These are phyloP conservation scores for Mamestra configurata DNA, from an alignment of 1,140 invertebrate genomes.

Conservation along the genomic window DNA sequence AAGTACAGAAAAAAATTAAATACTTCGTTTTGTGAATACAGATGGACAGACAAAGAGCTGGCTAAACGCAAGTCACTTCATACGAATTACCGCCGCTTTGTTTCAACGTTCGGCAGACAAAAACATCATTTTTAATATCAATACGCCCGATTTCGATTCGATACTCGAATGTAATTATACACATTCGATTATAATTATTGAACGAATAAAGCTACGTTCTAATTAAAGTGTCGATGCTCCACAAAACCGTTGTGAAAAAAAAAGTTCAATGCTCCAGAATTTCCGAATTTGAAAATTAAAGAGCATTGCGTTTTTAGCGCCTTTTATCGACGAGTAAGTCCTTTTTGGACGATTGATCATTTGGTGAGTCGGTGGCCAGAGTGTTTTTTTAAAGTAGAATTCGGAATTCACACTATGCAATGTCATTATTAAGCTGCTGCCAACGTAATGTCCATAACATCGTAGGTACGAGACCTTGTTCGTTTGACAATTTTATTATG, in stretches of 20 bases:
- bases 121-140: conserved; percentile 82
- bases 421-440: background rate
- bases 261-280: conserved; percentile 63
- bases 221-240: conserved; percentile 77
- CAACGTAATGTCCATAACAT: conserved; percentile 21
- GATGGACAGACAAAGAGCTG: conserved; percentile 69
- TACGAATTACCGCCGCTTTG: conserved; percentile 83
- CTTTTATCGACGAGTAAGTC: conserved; percentile 18
- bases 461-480: background rate
- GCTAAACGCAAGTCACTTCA: conserved; percentile 83
- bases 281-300: conserved; percentile 50
- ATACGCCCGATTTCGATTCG: conserved; percentile 63
- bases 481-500: conserved; percentile 13
- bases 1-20: conserved; percentile 73
- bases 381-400: conserved; percentile 51
- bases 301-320: conserved; percentile 28
- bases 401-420: conserved; percentile 43
- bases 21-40: conserved; percentile 73
- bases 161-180: conserved; percentile 75
- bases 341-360: conserved; percentile 31
- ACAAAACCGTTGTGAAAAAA: conserved; percentile 61
- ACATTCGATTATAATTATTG: conserved; percentile 73
- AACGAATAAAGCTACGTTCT: conserved; percentile 68
- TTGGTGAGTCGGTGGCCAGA: background rate
- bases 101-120: conserved; percentile 79